Evolutionary conservation across 2,113 vertebrate genomes (phyloP), one percentile per base, ranked within the genome.

Genomic region (Oryzias curvinotus): DNA sequence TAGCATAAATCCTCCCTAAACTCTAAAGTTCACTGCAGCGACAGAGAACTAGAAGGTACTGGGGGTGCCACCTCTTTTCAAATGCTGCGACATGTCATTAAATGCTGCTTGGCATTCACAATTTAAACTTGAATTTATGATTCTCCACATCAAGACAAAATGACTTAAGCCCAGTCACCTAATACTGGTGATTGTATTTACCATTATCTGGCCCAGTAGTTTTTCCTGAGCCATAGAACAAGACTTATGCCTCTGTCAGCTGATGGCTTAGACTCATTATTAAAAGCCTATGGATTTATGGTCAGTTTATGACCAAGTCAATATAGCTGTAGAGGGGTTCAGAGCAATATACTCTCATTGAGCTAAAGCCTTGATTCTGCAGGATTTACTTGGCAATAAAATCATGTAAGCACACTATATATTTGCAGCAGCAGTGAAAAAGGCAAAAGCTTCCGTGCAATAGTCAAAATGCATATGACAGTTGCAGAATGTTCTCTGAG

Each of bases 241-340:
- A 84, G 82, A 87, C 77, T 63, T 84, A 83, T 78, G 75, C 75
- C 14, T 79, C 77, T 73, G 68, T 84, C 79, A 65, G 66, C 65
- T 52, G 48, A 73, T 52, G 79, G 72, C 77, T 78, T 50, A 41
- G 52, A 52, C 75, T 80, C 71, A 75, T 84, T 81, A 84, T 88
- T 81, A 89, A 85, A 86, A 83, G 75, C 68, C 80, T 75, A 78
- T 82, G 57, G 85, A 87, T 85, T 87, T 87, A 85, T 42, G 57
- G 68, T 43, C 54, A 25, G 71, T 86, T 86, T 86, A 89, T 68
- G 59, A 78, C 66, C 69, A 49, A 85, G 80, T 89, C 82, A 84
- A 89, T 85, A 73, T 52, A 64, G 73, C 67, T 57, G 59, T 85
- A 74, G 84, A 87, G 53, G 63, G 74, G 62, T 66, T 79, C 57